Conservation (phyloP, 2,113 vertebrate genomes). For the Mus musculus region DNA sequence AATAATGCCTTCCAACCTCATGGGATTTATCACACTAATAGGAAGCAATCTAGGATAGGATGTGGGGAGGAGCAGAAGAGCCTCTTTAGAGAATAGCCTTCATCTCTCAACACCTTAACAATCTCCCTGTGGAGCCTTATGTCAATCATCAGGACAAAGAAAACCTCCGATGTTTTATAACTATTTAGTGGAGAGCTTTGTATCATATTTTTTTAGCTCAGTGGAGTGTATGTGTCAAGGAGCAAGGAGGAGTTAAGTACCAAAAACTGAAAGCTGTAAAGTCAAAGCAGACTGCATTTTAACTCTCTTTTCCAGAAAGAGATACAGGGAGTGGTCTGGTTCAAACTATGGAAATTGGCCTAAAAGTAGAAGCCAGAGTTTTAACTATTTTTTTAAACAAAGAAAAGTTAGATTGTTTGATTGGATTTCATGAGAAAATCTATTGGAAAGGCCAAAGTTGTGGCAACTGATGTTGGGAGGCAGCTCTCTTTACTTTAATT, state of each 20-base stretch:
- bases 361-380: neutral
- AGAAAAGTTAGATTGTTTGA: neutral
- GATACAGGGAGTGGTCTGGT: neutral
- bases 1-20: neutral
- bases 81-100: neutral
- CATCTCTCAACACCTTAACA: neutral
- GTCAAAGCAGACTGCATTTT: neutral
- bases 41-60: neutral
- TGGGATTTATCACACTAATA: neutral
- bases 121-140: neutral
- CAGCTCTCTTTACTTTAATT: neutral
- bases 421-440: conserved; percentile 23
- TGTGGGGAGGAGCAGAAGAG: neutral
- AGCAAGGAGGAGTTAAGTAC: neutral
- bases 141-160: neutral
- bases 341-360: neutral
- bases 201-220: neutral
- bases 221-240: neutral
- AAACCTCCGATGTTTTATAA: neutral
- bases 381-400: neutral
- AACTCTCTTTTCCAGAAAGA: neutral
- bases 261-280: neutral
- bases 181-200: too few species aligned
- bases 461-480: neutral
- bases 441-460: conserved; percentile 5